Evolutionary conservation across 2,797 vertebrate genomes (phyloP).

Genomic region (Odontamblyopus rebecca): DNA sequence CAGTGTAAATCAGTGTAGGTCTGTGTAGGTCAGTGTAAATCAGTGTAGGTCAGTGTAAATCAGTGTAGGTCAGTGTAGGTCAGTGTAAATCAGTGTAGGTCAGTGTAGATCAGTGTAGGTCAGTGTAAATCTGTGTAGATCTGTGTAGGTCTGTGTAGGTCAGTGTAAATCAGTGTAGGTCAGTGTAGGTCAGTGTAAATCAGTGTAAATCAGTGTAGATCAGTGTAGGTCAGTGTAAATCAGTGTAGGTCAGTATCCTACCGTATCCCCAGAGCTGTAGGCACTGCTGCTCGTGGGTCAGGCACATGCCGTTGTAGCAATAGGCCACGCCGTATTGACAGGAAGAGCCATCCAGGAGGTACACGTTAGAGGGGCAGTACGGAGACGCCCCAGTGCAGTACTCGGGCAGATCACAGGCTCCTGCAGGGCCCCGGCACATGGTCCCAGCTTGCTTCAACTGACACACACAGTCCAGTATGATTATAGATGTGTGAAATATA

Average conservation of each 20-base stretch:
- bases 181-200: not conserved
- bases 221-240: too few species aligned
- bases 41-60: not conserved
- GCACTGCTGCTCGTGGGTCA: conserved; percentile 90
- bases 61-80: too few species aligned
- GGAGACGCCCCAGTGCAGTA: conserved; percentile 90
- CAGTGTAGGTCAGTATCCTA: conserved; percentile 47
- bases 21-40: not conserved
- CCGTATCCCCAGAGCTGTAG: conserved; percentile 93
- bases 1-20: too few species aligned
- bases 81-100: not conserved
- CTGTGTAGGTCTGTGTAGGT: too few species aligned
- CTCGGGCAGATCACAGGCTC: conserved; percentile 92
- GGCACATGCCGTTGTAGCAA: conserved; percentile 92
- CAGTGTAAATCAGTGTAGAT: too few species aligned
- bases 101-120: not conserved
- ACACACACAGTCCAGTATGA: not conserved
- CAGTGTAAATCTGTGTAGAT: too few species aligned
- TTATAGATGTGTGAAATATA: too few species aligned
- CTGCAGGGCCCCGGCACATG: conserved; percentile 82
- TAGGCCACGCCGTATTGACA: conserved; percentile 84
- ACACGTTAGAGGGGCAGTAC: conserved; percentile 88
- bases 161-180: not conserved
- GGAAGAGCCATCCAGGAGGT: conserved; percentile 87
- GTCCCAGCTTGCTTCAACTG: conserved; percentile 89